Percentiles rank a stretch among this genome's conserved stretches.
These are phyloP conservation scores for Nematostella vectensis DNA, from an alignment of 92 coral and sea anemone genomes.

Conservation along the genomic window DNA sequence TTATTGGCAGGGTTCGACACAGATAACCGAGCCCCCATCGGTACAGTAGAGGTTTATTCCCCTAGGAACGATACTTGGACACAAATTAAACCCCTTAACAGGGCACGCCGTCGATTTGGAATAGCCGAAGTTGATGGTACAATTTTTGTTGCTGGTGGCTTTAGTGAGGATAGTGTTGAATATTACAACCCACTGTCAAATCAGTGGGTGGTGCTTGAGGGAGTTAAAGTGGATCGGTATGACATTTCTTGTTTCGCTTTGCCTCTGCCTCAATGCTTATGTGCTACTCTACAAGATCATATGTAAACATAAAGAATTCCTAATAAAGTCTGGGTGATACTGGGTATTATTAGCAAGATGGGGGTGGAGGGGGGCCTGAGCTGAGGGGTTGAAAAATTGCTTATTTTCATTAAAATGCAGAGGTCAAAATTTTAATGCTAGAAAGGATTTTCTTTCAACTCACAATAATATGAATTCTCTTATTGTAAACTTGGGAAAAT, in stretches of 20 bases:
- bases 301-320: too few species aligned
- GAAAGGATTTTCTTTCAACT: too few species aligned
- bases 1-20: slow-evolving; percentile 38
- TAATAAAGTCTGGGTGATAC: too few species aligned
- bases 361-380: too few species aligned
- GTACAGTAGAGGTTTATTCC: slow-evolving; percentile 50
- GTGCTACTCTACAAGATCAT: too few species aligned
- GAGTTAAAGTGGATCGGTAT: slow-evolving; percentile 32
- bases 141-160: slow-evolving; percentile 67
- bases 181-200: slow-evolving; percentile 36
- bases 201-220: slow-evolving; percentile 51
- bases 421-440: too few species aligned
- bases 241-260: slow-evolving; percentile 44
- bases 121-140: slow-evolving; percentile 55
- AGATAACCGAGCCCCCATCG: slow-evolving; percentile 30
- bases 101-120: slow-evolving; percentile 66
- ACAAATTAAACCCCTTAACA: slow-evolving; percentile 24
- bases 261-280: slow-evolving; percentile 47
- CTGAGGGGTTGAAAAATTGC: too few species aligned
- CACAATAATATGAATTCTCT: too few species aligned
- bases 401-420: too few species aligned
- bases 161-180: slow-evolving; percentile 46
- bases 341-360: too few species aligned
- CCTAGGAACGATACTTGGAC: slow-evolving; percentile 40
- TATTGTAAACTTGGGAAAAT: too few species aligned